These are phyloP conservation scores for Panagrolaimus sp. DNA, from an alignment of 1,140 invertebrate genomes.

Conservation along the genomic window DNA sequence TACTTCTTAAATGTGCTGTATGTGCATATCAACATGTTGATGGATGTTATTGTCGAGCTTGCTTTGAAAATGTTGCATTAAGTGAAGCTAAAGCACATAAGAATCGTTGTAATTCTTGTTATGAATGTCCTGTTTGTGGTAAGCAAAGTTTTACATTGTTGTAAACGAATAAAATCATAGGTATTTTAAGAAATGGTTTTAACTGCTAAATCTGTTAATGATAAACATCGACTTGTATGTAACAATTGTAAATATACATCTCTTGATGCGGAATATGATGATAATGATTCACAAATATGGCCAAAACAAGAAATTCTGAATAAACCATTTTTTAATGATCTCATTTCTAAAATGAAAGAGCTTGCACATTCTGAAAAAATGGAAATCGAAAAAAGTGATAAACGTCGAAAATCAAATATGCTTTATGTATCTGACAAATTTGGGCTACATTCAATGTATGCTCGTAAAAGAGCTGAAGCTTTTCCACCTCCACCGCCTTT, in stretches of 20 bases:
- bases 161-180: not conserved
- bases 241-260: not conserved
- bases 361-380: not conserved
- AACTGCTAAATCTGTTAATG: not conserved
- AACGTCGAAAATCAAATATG: not conserved
- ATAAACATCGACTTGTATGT: not conserved
- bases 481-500: not conserved
- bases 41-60: not conserved
- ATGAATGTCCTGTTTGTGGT: constrained; percentile 6
- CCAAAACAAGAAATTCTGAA: not conserved
- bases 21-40: not conserved
- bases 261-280: constrained; percentile 1
- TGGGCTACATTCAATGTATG: not conserved
- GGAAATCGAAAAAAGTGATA: not conserved
- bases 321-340: not conserved
- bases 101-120: not conserved
- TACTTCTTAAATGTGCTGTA: not conserved
- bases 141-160: not conserved
- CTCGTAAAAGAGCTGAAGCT: not conserved
- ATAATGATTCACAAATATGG: not conserved
- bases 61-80: not conserved
- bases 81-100: not conserved
- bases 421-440: not conserved
- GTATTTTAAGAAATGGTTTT: not conserved
- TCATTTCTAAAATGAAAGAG: not conserved